Conservation (phyloP, 1,140 invertebrate genomes). For the Ceratitis capitata region DNA sequence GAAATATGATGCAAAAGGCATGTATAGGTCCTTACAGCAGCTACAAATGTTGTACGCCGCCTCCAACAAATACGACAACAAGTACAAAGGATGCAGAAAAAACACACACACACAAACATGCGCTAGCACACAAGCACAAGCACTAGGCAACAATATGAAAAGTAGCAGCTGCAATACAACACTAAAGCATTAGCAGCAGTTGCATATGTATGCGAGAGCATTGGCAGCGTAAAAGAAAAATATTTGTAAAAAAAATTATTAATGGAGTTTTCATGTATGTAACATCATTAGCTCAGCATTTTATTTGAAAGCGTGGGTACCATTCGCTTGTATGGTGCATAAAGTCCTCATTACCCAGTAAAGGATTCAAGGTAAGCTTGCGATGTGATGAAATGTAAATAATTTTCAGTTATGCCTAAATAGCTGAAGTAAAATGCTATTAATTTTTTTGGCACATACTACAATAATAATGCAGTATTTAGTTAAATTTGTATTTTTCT, state of each 20-base stretch:
- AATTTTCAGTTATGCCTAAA: too few relatives aligned
- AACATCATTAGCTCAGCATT: constrained; percentile 63
- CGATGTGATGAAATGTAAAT: too few relatives aligned
- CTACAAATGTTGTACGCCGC: background rate
- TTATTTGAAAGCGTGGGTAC: constrained; percentile 47
- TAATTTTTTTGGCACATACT: too few relatives aligned
- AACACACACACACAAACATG: too few relatives aligned
- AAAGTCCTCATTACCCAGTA: background rate
- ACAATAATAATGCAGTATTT: too few relatives aligned
- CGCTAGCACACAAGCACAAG: too few relatives aligned
- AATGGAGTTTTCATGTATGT: constrained; percentile 64
- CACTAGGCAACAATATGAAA: background rate
- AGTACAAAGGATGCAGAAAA: background rate
- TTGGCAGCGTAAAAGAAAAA: constrained; percentile 49
- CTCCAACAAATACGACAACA: constrained; percentile 27
- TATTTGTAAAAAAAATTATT: constrained; percentile 54
- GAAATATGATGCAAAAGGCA: constrained; percentile 5
- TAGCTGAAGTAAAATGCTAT: too few relatives aligned
- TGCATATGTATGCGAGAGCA: constrained; percentile 52
- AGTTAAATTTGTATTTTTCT: too few relatives aligned
- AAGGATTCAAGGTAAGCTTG: background rate
- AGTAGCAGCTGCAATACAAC: background rate
- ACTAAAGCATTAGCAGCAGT: constrained; percentile 20
- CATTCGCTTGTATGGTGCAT: background rate
- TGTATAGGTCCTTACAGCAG: constrained; percentile 6